phyloP scores from a whole-genome alignment of 2,797 vertebrate genomes.

The Sylvia borin region DNA sequence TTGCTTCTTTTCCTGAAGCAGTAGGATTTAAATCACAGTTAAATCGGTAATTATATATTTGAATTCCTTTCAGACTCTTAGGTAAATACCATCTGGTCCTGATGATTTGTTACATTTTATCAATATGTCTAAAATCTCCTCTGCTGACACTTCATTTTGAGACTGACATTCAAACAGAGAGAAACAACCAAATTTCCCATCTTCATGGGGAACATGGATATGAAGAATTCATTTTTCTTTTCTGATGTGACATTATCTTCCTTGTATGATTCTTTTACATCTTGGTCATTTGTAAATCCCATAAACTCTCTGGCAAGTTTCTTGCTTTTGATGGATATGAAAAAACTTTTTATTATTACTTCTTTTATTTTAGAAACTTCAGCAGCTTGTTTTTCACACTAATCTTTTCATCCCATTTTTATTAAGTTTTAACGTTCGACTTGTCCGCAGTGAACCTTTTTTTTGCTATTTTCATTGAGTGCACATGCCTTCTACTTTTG shows the following conservation, averaged over 20 bases:
- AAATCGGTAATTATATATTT: neutral
- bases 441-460: neutral
- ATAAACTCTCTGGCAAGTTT: constrained; percentile 44
- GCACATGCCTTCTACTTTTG: constrained; percentile 12
- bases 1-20: neutral
- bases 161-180: constrained; percentile 27
- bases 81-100: neutral
- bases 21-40: neutral
- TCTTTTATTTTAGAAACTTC: constrained; percentile 34
- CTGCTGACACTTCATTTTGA: constrained; percentile 39
- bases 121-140: neutral
- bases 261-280: constrained; percentile 47
- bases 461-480: constrained; percentile 31
- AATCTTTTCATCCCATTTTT: constrained; percentile 48
- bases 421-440: constrained; percentile 23
- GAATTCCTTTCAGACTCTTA: neutral
- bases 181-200: neutral
- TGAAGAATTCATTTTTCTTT: constrained; percentile 50
- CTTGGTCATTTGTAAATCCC: constrained; percentile 59
- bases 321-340: constrained; percentile 37
- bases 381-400: constrained; percentile 9
- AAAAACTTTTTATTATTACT: constrained; percentile 51
- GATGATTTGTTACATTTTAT: constrained; percentile 19
- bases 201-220: neutral
- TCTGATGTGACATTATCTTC: constrained; percentile 47